These are phyloP conservation scores for Dryas iulia DNA, from an alignment of 1,140 invertebrate species.

Conservation along the genomic window DNA sequence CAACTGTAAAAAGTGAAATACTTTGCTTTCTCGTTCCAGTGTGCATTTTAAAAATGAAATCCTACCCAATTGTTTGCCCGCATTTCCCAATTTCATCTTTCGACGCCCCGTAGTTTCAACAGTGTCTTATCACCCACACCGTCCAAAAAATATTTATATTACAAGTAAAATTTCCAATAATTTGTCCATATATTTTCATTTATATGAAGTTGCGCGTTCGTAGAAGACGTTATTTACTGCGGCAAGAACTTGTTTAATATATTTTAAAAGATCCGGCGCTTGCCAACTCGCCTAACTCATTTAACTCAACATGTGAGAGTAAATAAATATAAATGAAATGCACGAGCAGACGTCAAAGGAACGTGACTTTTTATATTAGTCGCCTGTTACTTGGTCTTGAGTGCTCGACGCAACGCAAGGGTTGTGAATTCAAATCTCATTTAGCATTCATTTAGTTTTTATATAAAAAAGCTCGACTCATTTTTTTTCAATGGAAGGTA, in stretches of 20 bases:
- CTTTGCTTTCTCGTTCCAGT: too few species aligned
- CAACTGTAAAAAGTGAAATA: too few species aligned
- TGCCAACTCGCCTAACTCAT: constrained; percentile 25
- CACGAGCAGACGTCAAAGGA: neutral
- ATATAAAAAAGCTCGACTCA: too few species aligned
- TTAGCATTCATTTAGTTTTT: too few species aligned
- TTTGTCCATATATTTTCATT: constrained; percentile 6
- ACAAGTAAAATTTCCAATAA: neutral
- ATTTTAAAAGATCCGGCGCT: constrained; percentile 22
- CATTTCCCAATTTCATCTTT: too few species aligned
- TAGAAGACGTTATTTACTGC: constrained; percentile 19
- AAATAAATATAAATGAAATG: neutral
- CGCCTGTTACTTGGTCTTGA: neutral
- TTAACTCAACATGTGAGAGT: constrained; percentile 14
- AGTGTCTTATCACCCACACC: too few species aligned
- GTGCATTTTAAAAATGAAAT: too few species aligned
- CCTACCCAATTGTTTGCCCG: too few species aligned
- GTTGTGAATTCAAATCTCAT: too few species aligned
- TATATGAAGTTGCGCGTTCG: neutral
- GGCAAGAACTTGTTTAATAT: constrained; percentile 26
- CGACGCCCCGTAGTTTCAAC: too few species aligned
- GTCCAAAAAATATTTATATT: neutral
- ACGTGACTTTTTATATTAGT: neutral
- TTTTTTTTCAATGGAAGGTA: too few species aligned
- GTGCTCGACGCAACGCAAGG: too few species aligned